Evolutionary conservation across 1,140 invertebrate genomes (phyloP), one percentile per base, ranked within the genome.

Genomic region (Dysdera silvatica): DNA sequence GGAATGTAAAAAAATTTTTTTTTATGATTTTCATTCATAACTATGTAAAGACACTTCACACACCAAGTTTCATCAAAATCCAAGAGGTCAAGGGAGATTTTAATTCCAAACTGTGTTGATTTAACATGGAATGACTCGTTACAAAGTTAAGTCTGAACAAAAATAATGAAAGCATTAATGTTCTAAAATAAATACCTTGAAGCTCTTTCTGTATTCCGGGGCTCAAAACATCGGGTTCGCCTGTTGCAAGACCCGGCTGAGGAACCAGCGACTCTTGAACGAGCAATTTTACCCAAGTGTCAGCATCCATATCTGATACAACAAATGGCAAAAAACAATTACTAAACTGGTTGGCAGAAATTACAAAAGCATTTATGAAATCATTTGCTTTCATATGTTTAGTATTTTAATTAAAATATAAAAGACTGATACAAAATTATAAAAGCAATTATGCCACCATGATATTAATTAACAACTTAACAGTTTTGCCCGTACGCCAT

Each of bases 161-260:
- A 48, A n/a, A 48, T 48, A n/a, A 24, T 24, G n/a, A 12, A 6
- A 48, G 26, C n/a, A 3, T 48, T 4, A 20, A 23, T n/a, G 20
- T 48, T n/a, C 12, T 5, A n/a, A 48, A 48, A 48, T 6, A 48
- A 23, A 48, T 53, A 68, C 66, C 67, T 65, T 73, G 68, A 28
- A 73, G 51, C 61, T 73, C 71, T 45, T 71, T 70, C 37, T 70
- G 70, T 10, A 70, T 66, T 1, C 70, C 72, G 32, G 72, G 69
- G 57, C 59, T 67, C 31, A 73, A 61, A 2, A 73, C 61, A 68
- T 73, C 72, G 20, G 70, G 71, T 48, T 73, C 71, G 33, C 71
- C 71, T 43, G 57, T 69, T 4, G 63, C 59, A 40, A 73, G 52
- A 41, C 65, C 67, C 23, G 65, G 67, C 23, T 52, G 56, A 26